Evolutionary conservation across 1,140 invertebrate genomes (phyloP).

Genomic region (Drosophila prosaltans): DNA sequence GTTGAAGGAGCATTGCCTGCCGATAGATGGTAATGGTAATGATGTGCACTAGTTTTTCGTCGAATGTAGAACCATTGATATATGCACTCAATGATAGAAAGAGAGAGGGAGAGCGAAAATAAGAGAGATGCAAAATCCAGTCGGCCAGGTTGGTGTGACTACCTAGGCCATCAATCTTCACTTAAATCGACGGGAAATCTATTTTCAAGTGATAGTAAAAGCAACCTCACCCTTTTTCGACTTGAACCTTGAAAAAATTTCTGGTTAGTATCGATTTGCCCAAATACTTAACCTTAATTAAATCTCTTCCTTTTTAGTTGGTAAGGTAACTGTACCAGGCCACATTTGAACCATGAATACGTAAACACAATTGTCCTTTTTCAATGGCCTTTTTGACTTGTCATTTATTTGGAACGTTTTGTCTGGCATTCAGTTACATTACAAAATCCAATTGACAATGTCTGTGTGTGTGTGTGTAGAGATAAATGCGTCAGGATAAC

Average conservation of each 20-base stretch:
- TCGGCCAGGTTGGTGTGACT: no score
- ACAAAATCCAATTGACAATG: slow-evolving; percentile 55
- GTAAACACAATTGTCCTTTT: slow-evolving; percentile 47
- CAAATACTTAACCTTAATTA: no score
- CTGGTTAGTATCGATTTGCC: no score
- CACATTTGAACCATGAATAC: not conserved
- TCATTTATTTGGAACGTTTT: slow-evolving; percentile 50
- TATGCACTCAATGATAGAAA: slow-evolving; percentile 18
- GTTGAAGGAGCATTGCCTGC: slow-evolving; percentile 21
- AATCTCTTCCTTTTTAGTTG: no score
- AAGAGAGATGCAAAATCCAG: no score
- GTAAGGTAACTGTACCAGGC: no score
- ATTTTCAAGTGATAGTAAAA: slow-evolving; percentile 11
- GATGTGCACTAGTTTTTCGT: slow-evolving; percentile 38
- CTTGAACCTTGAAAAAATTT: no score
- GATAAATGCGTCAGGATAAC: slow-evolving; percentile 68
- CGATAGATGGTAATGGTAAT: slow-evolving; percentile 43
- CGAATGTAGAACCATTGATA: slow-evolving; percentile 32
- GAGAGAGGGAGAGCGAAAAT: not conserved
- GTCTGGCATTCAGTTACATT: slow-evolving; percentile 15
- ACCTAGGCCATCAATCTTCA: slow-evolving; percentile 32
- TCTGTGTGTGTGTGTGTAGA: slow-evolving; percentile 9
- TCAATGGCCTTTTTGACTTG: slow-evolving; percentile 50
- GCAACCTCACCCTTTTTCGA: no score
- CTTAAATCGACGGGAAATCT: slow-evolving; percentile 10